Conservation (phyloP, 2,888 invertebrate genomes). For the Acronicta aceris region DNA sequence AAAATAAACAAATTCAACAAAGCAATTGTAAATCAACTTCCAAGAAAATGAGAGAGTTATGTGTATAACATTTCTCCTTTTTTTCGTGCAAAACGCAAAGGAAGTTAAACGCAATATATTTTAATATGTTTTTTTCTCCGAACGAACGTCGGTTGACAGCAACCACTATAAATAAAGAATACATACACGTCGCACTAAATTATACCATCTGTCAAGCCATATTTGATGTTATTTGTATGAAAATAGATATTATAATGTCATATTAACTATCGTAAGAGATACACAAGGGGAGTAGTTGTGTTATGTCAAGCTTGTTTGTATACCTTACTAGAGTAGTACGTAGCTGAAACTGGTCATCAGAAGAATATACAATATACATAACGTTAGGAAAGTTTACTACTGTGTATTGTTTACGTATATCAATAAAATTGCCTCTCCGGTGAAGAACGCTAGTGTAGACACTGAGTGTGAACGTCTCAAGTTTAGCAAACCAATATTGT, state of each 20-base stretch:
- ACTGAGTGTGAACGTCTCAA: no score
- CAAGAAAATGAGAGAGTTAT: slow-evolving; percentile 63
- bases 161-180: slow-evolving; percentile 60
- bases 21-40: slow-evolving; percentile 67
- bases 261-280: slow-evolving; percentile 29
- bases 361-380: no score
- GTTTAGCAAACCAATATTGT: no score
- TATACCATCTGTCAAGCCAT: slow-evolving; percentile 54
- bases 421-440: no score
- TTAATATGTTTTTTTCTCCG: slow-evolving; percentile 60
- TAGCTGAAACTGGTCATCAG: no score
- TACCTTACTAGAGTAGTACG: no score
- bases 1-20: slow-evolving; percentile 63
- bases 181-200: slow-evolving; percentile 50
- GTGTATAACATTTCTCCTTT: slow-evolving; percentile 58
- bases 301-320: neutral
- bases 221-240: slow-evolving; percentile 55
- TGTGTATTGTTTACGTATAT: no score
- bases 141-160: slow-evolving; percentile 53
- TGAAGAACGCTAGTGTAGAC: no score
- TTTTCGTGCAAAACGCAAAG: slow-evolving; percentile 56
- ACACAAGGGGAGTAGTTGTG: neutral
- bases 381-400: no score
- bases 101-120: slow-evolving; percentile 61
- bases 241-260: slow-evolving; percentile 52